Evolutionary conservation across 1,140 invertebrate genomes (phyloP).

Genomic region (Theocolax elegans): DNA sequence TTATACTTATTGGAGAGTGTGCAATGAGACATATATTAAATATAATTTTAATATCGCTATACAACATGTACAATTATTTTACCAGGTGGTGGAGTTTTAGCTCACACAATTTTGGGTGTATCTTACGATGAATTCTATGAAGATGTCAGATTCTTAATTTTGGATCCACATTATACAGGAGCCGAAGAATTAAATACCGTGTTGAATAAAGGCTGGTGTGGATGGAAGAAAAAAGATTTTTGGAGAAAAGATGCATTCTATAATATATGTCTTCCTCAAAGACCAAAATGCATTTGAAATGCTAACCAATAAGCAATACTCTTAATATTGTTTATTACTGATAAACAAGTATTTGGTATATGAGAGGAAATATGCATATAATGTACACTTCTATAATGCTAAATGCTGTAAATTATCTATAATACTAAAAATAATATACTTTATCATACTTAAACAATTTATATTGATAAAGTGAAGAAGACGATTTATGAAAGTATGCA

Average conservation of each 20-base stretch:
- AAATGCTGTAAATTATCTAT: no score
- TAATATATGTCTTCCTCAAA: constrained; percentile 92
- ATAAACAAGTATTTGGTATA: constrained; percentile 18
- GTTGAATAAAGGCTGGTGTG: constrained; percentile 89
- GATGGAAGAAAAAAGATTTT: constrained; percentile 91
- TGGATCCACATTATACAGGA: constrained; percentile 98
- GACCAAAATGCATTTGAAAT: constrained; percentile 69
- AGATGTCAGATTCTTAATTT: constrained; percentile 88
- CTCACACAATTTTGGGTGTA: constrained; percentile 97
- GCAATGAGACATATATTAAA: no score
- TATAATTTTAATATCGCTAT: no score
- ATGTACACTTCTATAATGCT: no score
- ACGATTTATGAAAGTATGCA: no score
- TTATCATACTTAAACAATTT: no score
- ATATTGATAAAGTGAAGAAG: no score
- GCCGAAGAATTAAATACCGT: constrained; percentile 78
- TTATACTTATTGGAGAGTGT: no score
- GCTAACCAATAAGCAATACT: constrained; percentile 22
- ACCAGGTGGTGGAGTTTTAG: constrained; percentile 93
- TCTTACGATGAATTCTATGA: constrained; percentile 83
- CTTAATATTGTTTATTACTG: constrained; percentile 30
- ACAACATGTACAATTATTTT: constrained; percentile 39
- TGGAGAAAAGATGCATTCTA: constrained; percentile 95
- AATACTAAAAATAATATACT: no score
- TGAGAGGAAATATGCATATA: constrained; percentile 22